Evolutionary conservation across 2,888 invertebrate genomes (phyloP).

Genomic region (Amphipyra tragopoginis): DNA sequence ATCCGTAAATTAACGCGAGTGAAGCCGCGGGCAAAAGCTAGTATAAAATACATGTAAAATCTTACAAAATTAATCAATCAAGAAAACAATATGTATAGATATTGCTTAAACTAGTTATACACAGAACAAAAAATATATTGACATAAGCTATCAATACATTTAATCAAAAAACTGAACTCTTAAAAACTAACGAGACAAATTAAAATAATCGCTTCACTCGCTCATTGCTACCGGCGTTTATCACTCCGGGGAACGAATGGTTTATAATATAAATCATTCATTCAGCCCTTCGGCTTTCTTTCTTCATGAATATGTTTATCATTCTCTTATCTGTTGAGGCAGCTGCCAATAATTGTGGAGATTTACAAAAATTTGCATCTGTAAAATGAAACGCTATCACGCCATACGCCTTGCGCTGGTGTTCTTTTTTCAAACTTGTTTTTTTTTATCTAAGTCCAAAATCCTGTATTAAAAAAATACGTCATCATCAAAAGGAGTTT

Average conservation of each 20-base stretch:
- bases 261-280: slow-evolving; percentile 56
- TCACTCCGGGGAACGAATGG: slow-evolving; percentile 41
- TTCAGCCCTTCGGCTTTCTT: slow-evolving; percentile 57
- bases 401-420: slow-evolving; percentile 52
- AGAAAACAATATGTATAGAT: too few relatives aligned
- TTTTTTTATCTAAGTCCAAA: background rate
- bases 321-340: slow-evolving; percentile 64
- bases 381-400: slow-evolving; percentile 67
- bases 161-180: slow-evolving; percentile 19
- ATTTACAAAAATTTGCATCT: slow-evolving; percentile 79
- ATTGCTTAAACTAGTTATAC: background rate
- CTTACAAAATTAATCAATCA: too few relatives aligned
- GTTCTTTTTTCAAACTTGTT: slow-evolving; percentile 19
- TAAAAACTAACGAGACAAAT: slow-evolving; percentile 48
- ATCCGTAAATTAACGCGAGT: too few relatives aligned
- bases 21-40: too few relatives aligned
- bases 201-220: slow-evolving; percentile 50
- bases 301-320: slow-evolving; percentile 73
- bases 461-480: too few relatives aligned
- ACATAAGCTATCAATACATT: slow-evolving; percentile 30
- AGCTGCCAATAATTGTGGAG: slow-evolving; percentile 80
- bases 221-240: slow-evolving; percentile 57
- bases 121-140: slow-evolving; percentile 6
- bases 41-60: too few relatives aligned
- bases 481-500: too few relatives aligned